Conservation (phyloP, 2,113 vertebrate genomes). For the Grammomys surdaster region DNA sequence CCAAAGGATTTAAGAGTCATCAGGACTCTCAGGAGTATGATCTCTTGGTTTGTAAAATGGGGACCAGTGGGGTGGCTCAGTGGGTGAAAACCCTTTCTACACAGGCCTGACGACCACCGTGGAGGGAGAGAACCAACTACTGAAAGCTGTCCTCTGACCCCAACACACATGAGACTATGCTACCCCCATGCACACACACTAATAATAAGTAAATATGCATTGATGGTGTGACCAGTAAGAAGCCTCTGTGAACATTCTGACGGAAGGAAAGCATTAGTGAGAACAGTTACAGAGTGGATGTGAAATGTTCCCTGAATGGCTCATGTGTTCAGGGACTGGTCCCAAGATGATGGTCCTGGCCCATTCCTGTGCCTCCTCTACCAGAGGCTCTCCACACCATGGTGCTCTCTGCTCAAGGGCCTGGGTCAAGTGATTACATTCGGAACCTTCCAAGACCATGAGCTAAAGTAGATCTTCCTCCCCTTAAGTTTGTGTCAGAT, state of each 20-base stretch:
- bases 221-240: background rate
- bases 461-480: background rate
- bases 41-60: background rate
- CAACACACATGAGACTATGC: background rate
- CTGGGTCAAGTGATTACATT: too few relatives aligned
- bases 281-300: background rate
- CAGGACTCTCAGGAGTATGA: background rate
- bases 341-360: background rate
- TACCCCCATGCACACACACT: background rate
- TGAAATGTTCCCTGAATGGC: background rate
- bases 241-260: background rate
- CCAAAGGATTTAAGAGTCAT: background rate
- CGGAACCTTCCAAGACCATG: background rate
- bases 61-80: background rate
- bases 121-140: background rate
- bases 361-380: background rate
- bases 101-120: background rate
- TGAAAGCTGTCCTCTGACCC: background rate
- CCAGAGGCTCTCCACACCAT: background rate
- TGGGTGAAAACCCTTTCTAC: background rate
- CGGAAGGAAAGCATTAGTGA: background rate
- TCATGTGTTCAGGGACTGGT: background rate
- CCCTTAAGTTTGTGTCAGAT: background rate
- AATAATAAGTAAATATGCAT: background rate
- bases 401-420: background rate